A percentile compares a stretch with the other conserved stretches of the same genome.
Evolutionary conservation across 2,113 vertebrate genomes (phyloP).

Genomic region (Corythoichthys intestinalis): DNA sequence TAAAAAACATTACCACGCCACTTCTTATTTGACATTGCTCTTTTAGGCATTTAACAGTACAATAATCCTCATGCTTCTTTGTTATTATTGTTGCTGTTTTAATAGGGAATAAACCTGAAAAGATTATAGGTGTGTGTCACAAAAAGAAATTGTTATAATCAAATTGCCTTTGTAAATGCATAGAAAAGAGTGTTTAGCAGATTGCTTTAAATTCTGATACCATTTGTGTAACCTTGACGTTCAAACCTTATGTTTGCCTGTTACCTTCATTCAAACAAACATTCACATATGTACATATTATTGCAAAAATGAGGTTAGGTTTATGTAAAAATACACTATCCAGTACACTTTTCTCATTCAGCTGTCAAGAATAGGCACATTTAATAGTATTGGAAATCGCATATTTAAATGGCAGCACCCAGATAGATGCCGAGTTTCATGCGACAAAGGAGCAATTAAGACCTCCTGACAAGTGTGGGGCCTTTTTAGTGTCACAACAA

Average conservation of each 20-base stretch:
- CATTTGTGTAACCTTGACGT: constrained; percentile 96
- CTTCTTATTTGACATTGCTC: constrained; percentile 57
- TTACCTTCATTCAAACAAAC: constrained; percentile 75
- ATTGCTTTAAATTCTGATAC: constrained; percentile 78
- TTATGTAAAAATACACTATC: constrained; percentile 76
- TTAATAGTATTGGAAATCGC: constrained; percentile 84
- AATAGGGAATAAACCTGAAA: constrained; percentile 40
- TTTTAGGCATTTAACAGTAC: constrained; percentile 39
- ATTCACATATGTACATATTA: constrained; percentile 58
- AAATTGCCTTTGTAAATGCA: constrained; percentile 89
- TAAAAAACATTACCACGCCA: constrained; percentile 8
- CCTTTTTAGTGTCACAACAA: constrained; percentile 70
- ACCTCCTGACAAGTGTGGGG: constrained; percentile 57
- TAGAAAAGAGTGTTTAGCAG: constrained; percentile 88
- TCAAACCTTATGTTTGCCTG: constrained; percentile 88
- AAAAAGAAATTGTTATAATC: constrained; percentile 56
- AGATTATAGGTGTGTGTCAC: constrained; percentile 47
- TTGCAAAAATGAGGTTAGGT: constrained; percentile 71
- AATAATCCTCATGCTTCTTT: constrained; percentile 52
- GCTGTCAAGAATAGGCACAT: constrained; percentile 86
- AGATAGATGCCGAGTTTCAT: constrained; percentile 74
- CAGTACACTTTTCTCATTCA: constrained; percentile 82
- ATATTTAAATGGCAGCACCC: constrained; percentile 83
- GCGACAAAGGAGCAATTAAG: constrained; percentile 72
- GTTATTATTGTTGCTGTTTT: constrained; percentile 54